phyloP scores from a whole-genome alignment of 2,888 invertebrate genomes.

The Brachylomia viminalis region DNA sequence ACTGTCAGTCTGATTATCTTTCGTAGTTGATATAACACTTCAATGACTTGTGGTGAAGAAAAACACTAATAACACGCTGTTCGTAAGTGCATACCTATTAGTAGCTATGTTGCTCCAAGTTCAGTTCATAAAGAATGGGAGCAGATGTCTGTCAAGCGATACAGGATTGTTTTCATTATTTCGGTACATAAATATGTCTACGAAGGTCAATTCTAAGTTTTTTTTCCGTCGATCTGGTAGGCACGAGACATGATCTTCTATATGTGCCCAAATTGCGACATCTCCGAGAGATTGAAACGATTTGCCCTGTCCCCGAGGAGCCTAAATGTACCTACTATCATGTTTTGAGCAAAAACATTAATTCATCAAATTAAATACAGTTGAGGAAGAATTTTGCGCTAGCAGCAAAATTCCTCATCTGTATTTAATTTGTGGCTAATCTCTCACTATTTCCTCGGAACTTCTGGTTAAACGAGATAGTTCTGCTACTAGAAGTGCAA shows the following conservation, averaged over 20 bases:
- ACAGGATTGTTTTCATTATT: neutral
- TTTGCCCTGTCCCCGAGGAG: too few relatives aligned
- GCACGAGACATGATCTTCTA: too few relatives aligned
- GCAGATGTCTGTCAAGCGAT: neutral
- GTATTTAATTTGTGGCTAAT: neutral
- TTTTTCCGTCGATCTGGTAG: too few relatives aligned
- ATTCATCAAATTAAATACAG: too few relatives aligned
- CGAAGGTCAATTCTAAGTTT: too few relatives aligned
- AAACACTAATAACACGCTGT: neutral
- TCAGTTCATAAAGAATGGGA: neutral
- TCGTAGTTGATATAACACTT: slow-evolving; percentile 8
- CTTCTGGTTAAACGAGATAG: neutral
- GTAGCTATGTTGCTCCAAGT: neutral
- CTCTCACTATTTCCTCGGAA: neutral
- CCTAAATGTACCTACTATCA: neutral
- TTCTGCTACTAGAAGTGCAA: neutral
- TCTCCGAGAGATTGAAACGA: too few relatives aligned
- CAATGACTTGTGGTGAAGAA: neutral
- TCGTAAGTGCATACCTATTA: neutral
- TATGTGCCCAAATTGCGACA: too few relatives aligned
- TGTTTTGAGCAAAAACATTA: neutral
- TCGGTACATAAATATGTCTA: too few relatives aligned
- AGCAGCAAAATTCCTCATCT: neutral
- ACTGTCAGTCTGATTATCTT: neutral
- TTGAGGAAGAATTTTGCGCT: too few relatives aligned